Base-by-base conservation (phyloP, 2,113 vertebrate species). In the Clupea harengus region DNA sequence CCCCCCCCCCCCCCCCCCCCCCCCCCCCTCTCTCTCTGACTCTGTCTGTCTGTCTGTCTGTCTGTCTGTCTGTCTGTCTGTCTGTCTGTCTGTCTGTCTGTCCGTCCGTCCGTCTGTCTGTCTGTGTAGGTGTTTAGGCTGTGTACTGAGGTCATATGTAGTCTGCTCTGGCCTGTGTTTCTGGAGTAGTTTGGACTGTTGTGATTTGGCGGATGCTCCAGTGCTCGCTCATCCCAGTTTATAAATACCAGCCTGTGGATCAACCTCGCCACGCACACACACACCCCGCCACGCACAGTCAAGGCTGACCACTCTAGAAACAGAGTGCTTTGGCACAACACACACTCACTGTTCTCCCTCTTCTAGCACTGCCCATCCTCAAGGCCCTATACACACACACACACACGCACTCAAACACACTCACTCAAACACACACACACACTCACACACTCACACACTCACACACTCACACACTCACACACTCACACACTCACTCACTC, bases 201-300 rank as follows among this genome's bases (percentile, higher is more conserved):
- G 82, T 90, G 60, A 92, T 92, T 92, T 93, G 89, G 89, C 91
- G 90, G 89, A 60, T 85, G 82, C 88, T 92, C 88, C 86, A 88
- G 87, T 83, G 15, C 88, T 87, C 78, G 84, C 88, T 87, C 78
- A 83, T 11, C 28, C 45, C 18, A 88, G 88, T 93, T 93, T 93
- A 89, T 90, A 91, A 92, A 92, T 90, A 82, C 13, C 83, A 78
- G 82, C 45, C 0, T 81, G 84, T 10, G 25, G 82, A 15, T 54
- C 85, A 88, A 82, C 0, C 88, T 88, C 91, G 89, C 91, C 91
- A 93, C 90, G 87, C 87, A 90, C 89, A 92, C 39, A 39, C 39
- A 39, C 39, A 39, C 57, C 88, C 88, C 91, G 89, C 91, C 91
- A 93, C 89, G 87, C 87, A 90, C 89, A 92, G 85, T 18, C 83